Base-by-base conservation (phyloP, 30 jellyfish, hydroid and myxozoan genomes). In the Turritopsis rubra region DNA sequence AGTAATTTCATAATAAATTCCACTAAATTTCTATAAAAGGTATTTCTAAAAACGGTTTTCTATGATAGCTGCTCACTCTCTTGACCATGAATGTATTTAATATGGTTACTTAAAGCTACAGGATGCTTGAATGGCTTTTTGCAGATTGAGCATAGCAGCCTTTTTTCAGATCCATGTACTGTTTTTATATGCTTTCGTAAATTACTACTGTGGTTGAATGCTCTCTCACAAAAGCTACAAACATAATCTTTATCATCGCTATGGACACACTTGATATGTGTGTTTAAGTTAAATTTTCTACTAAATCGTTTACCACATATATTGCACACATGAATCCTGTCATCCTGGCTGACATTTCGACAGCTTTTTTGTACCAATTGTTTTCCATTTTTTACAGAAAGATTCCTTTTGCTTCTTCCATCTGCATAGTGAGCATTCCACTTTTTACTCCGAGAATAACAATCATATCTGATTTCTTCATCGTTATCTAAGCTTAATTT, bases 141-240 rank as follows among this genome's bases (percentile, higher is more conserved):
- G 65, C 82, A 74, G 16, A 24, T 21, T 0, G 82, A 52, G 41
- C 82, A 74, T 0, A 52, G 82, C 13, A 74, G 60, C 65, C 72
- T 74, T 29, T 74, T 74, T 29, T 74, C 82, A 21, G 54, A 13
- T 7, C 82, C 82, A 29, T 74, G 82, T 74, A 74, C 82, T 7
- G 82, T 74, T 29, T 74, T 74, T 18, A 74, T 74, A 29, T 74
- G 82, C 21, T 74, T 74, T 74, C 82, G 28, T 24, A 74, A 29
- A 29, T 74, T 74, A 74, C 82, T 74, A 21, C 82, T 74, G 60
- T 74, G 82, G 82, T 74, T 74, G 21, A 74, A 74, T n/a, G 82
- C 82, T 24, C 82, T 26, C 71, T 74, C 26, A 29, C 82, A 74
- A 30, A 74, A 74, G 54, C 18, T 20, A n/a, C 82, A 74, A n/a